Evolutionary conservation across 2,888 invertebrate species (phyloP), one percentile per base, ranked within the genome.

Genomic region (Tinea trinotella): DNA sequence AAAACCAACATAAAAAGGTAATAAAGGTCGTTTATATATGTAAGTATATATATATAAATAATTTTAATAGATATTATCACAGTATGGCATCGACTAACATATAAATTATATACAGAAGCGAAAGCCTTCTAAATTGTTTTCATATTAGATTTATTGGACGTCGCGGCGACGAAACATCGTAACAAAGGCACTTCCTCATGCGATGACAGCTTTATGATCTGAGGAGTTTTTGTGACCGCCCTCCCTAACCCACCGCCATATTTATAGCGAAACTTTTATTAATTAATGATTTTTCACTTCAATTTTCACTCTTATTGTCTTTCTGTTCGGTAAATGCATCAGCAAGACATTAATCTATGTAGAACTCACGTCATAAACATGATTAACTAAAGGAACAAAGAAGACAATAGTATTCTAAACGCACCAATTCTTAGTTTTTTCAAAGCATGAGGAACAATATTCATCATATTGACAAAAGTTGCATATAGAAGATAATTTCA

Each of bases 181-280:
- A 76, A 82, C 85, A 85, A 86, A 84, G 83, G 84, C 85, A 81
- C 71, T 86, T 71, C 73, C 74, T 86, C 86, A 85, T 80, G 74
- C 65, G 78, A 59, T 65, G 86, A 86, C 86, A 86, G 84, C 63
- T 86, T 86, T 86, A 86, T 85, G 84, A 84, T 78, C 76, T 78
- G 75, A 79, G 76, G 83, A 85, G 84, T 86, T 86, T 86, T 86
- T 86, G 83, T 83, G 78, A 85, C 84, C 75, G 78, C 79, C 74
- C 69, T 74, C 76, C 70, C 70, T 67, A 61, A 63, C 64, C 66
- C 57, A 65, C 63, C 62, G 57, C 64, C 63, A 73, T 76, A 82
- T 82, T 82, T 84, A 84, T 78, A 64, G 74, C 72, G 68, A 68
- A 81, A 82, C 75, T 84, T 84, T 82, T 81, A 82, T 82, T 83